Evolutionary conservation across 2,113 vertebrate species (phyloP).

Genomic region (Oncorhynchus clarkii): DNA sequence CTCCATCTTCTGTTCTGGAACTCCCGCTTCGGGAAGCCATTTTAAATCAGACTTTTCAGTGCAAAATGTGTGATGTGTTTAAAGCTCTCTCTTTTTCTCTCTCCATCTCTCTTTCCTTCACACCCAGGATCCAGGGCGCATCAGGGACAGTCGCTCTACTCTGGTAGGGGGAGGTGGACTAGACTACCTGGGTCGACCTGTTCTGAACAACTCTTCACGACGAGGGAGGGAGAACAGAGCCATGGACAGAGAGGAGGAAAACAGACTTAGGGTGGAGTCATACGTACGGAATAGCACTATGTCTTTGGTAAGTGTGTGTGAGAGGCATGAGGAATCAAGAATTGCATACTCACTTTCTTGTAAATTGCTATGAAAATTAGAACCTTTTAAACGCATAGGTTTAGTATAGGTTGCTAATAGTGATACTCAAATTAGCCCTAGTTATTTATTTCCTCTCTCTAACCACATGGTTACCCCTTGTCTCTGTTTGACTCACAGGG

Average conservation of each 20-base stretch:
- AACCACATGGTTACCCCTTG: not conserved
- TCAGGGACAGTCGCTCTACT: conserved; percentile 84
- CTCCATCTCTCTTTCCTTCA: not conserved
- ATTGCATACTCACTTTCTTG: not conserved
- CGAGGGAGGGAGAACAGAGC: conserved; percentile 52
- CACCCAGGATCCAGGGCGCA: conserved; percentile 57
- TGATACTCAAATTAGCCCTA: not conserved
- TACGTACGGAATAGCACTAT: conserved; percentile 58
- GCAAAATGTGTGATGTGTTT: too few relatives aligned
- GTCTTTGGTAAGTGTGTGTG: conserved; percentile 54
- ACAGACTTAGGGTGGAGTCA: conserved; percentile 58
- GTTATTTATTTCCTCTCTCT: not conserved
- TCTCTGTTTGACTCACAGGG: conserved; percentile 44
- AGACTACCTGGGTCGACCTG: conserved; percentile 74
- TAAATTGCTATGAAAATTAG: not conserved
- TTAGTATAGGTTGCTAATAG: not conserved
- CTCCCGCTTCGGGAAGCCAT: not conserved
- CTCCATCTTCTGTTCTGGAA: not conserved
- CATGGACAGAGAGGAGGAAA: conserved; percentile 50
- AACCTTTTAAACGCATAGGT: too few relatives aligned
- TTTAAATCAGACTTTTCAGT: too few relatives aligned
- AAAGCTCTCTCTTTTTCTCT: not conserved
- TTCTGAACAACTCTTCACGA: conserved; percentile 57
- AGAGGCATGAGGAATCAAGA: not conserved
- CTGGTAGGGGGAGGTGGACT: conserved; percentile 70